Evolutionary conservation across 1,140 invertebrate genomes (phyloP).

Genomic region (Heliconius eleuchia): DNA sequence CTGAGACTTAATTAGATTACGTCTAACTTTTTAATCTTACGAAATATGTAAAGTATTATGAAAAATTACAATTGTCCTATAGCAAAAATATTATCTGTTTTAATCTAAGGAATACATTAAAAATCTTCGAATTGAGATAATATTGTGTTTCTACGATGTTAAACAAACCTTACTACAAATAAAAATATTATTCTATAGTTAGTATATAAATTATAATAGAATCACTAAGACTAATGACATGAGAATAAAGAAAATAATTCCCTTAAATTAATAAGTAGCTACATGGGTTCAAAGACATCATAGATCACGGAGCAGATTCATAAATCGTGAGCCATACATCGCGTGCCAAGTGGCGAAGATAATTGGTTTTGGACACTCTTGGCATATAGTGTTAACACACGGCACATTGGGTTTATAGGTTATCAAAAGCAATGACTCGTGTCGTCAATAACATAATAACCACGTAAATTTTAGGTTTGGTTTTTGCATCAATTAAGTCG

Average conservation of each 20-base stretch:
- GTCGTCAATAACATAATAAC: not conserved
- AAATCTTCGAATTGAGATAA: no score
- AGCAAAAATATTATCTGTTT: no score
- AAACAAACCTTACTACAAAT: no score
- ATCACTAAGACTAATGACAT: not conserved
- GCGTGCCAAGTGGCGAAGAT: constrained; percentile 44
- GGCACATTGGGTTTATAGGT: constrained; percentile 37
- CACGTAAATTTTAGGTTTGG: not conserved
- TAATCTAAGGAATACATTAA: no score
- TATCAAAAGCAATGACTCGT: constrained; percentile 35
- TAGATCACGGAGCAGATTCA: constrained; percentile 28
- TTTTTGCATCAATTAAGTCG: not conserved
- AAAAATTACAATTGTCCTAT: no score
- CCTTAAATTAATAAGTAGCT: constrained; percentile 2
- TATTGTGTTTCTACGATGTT: no score
- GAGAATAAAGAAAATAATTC: not conserved
- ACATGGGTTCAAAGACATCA: constrained; percentile 19
- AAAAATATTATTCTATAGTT: no score
- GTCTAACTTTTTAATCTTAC: not conserved
- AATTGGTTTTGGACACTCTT: constrained; percentile 48
- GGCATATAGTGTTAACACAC: constrained; percentile 39
- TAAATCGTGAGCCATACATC: constrained; percentile 38
- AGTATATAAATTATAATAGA: no score
- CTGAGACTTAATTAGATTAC: not conserved
- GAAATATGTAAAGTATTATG: not conserved